Evolutionary conservation across 2,797 vertebrate genomes (phyloP), one percentile per base, ranked within the genome.

Genomic region (Chelon labrosus): DNA sequence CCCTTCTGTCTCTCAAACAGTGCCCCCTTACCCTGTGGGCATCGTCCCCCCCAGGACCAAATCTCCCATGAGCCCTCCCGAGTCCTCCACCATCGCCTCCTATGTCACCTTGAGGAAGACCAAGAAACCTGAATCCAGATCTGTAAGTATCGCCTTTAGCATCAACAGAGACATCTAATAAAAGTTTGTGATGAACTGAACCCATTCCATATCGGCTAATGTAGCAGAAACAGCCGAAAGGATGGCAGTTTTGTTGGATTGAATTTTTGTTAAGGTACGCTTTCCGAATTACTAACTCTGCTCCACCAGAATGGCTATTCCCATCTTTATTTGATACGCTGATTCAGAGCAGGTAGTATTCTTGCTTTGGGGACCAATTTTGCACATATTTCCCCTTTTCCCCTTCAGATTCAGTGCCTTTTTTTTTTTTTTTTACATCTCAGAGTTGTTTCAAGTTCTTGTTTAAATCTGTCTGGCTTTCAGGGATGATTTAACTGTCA

Each of bases 81-180:
- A 98, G 75, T 98, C 97, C 51, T 96, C 95, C 1, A 97, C 96
- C n/a, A 98, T 98, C 17, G 96, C 97, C 27, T 99, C 98, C 13
- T 99, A 98, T 0, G 97, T 99, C 73, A 99, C 98, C 39, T 86
- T 99, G 89, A 96, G 98, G 89, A 99, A 99, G 92, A 95, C 90
- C 37, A 98, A 96, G 94, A 98, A 96, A 90, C 92, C 96, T 11
- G 97, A 98, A 77, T 79, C 93, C 46, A 95, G 94, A 96, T 94
- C 89, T 85, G 97, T 98, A 93, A 70, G 91, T 90, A 50, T 57
- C 10, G 6, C 27, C 19, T 62, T 53, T 0, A 22, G 55, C 31
- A 20, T 58, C 57, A 51, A 42, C 64, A 63, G 3, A 52, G 0
- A 50, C 20, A 22, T 44, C 42, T 6, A 31, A 46, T 9, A 31